A percentile compares a stretch with the other conserved stretches of the same genome.
Conservation (phyloP, 2,797 vertebrate genomes). For the Thamnophis elegans region DNA sequence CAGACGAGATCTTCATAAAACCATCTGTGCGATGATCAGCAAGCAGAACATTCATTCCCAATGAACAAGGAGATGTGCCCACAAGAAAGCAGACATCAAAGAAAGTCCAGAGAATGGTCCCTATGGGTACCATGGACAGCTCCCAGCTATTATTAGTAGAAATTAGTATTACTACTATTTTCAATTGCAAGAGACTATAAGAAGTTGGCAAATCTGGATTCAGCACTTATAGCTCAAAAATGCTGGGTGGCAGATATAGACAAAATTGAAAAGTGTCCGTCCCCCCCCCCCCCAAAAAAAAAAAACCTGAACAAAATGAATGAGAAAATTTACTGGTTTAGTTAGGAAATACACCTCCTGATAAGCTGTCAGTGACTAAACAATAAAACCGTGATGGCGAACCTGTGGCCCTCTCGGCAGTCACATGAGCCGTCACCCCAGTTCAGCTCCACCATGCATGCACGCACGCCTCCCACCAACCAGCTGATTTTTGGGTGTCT, state of each 20-base stretch:
- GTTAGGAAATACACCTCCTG: neutral
- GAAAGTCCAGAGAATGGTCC: neutral
- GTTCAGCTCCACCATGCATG: no score
- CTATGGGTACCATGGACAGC: neutral
- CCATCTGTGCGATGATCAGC: neutral
- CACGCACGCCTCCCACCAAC: no score
- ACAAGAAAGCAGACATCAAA: neutral
- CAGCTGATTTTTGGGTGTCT: no score
- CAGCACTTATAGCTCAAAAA: neutral
- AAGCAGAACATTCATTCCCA: neutral
- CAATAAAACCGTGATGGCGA: neutral
- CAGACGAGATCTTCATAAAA: neutral
- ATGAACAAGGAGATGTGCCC: neutral
- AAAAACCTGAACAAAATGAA: neutral
- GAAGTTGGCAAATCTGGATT: neutral
- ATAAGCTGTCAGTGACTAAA: neutral
- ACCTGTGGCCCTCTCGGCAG: no score
- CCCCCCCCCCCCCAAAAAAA: no score
- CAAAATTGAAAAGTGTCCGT: neutral
- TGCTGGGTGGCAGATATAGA: neutral
- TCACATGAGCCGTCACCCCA: no score
- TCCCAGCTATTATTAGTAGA: neutral
- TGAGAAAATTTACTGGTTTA: neutral
- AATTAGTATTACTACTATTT: no score
- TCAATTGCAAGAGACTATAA: neutral